Conservation (phyloP, 2,888 invertebrate genomes). For the Suillia variegata region DNA sequence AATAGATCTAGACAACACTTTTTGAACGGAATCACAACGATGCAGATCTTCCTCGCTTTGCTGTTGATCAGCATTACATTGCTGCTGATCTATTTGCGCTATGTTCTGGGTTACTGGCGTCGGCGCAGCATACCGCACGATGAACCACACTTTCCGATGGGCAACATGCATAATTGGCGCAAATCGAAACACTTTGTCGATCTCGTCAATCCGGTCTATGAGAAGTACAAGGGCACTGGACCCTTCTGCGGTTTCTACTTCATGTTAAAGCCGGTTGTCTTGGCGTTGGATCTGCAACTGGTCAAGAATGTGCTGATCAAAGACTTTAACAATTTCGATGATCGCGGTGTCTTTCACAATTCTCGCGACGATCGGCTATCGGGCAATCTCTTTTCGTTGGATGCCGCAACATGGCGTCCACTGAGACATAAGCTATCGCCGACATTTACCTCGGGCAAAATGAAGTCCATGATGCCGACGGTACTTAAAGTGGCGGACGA, state of each 20-base stretch:
- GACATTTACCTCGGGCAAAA: constrained; percentile 55
- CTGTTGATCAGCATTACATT: no score
- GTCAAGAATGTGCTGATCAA: constrained; percentile 45
- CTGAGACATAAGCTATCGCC: constrained; percentile 53
- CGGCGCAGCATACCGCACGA: constrained; percentile 42
- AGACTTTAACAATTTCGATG: constrained; percentile 50
- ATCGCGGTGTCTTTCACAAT: constrained; percentile 48
- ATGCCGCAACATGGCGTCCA: constrained; percentile 56
- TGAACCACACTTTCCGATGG: constrained; percentile 33
- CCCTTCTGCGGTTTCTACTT: constrained; percentile 47
- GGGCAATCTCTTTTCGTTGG: constrained; percentile 54
- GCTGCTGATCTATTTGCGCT: no score
- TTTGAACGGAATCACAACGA: no score
- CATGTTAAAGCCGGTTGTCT: constrained; percentile 33
- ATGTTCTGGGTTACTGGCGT: constrained; percentile 48
- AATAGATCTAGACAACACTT: no score
- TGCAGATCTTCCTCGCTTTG: no score
- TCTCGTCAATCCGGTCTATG: constrained; percentile 21
- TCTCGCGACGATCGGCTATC: constrained; percentile 55
- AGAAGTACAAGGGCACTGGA: constrained; percentile 21
- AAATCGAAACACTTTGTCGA: constrained; percentile 29
- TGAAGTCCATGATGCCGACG: constrained; percentile 50
- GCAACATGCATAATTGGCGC: constrained; percentile 40
- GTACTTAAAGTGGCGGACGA: constrained; percentile 42
- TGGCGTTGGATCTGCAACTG: constrained; percentile 45